phyloP scores from a whole-genome alignment of 1,140 invertebrate species.

The Drosophila equinoxialis region DNA sequence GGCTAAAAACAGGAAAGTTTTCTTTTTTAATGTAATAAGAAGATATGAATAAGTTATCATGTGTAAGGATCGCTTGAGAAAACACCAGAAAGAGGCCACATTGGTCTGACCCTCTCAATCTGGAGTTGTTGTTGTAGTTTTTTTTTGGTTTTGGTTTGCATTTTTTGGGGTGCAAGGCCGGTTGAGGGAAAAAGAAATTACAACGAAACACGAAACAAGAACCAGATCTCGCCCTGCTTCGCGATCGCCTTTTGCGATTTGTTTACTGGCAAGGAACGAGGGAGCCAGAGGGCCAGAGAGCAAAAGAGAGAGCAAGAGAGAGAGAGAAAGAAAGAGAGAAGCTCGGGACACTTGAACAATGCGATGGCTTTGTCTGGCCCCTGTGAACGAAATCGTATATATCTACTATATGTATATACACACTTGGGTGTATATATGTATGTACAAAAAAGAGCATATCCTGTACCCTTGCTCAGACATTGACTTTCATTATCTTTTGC shows the following conservation, averaged over 20 bases:
- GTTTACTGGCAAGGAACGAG: slow-evolving; percentile 14
- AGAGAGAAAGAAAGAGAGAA: background rate
- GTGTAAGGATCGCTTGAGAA: background rate
- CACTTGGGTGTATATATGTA: slow-evolving; percentile 16
- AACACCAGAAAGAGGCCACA: background rate
- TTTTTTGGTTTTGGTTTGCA: background rate
- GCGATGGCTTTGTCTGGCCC: slow-evolving; percentile 59
- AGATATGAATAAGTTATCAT: background rate
- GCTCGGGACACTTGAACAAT: slow-evolving; percentile 49
- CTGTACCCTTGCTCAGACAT: slow-evolving; percentile 76
- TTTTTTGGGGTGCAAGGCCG: slow-evolving; percentile 36
- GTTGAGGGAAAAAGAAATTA: slow-evolving; percentile 41
- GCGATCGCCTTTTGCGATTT: slow-evolving; percentile 15
- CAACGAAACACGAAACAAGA: slow-evolving; percentile 51
- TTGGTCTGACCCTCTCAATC: background rate
- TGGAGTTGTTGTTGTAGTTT: too few relatives aligned
- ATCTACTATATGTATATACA: slow-evolving; percentile 1
- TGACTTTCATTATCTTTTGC: slow-evolving; percentile 78
- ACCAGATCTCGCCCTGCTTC: slow-evolving; percentile 21
- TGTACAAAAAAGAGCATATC: slow-evolving; percentile 59
- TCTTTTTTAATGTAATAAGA: background rate
- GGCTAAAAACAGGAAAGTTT: slow-evolving; percentile 1
- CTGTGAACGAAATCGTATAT: slow-evolving; percentile 9
- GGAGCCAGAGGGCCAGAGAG: background rate
- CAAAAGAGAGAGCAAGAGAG: too few relatives aligned